Percentiles rank a stretch among this genome's conserved stretches.
These are phyloP conservation scores for Acanthosepion lycidas DNA, from an alignment of 2,888 invertebrate genomes.

Conservation along the genomic window DNA sequence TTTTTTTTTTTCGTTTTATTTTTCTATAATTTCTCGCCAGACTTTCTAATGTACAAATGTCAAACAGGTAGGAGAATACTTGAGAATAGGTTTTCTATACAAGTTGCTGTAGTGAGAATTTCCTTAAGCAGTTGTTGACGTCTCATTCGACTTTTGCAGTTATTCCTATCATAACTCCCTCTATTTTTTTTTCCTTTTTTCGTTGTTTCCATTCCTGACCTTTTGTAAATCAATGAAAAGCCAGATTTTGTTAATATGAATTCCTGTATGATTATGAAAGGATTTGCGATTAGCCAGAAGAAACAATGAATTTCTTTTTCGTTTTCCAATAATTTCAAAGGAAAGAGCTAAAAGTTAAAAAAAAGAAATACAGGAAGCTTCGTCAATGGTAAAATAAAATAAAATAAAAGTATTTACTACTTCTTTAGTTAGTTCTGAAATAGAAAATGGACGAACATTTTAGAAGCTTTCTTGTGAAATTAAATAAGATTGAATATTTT, in stretches of 20 bases:
- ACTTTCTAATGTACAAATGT: neutral
- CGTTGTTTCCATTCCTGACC: neutral
- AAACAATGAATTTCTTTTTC: neutral
- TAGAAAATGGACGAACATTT: too few species aligned
- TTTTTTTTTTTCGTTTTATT: neutral
- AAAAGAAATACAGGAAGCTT: neutral
- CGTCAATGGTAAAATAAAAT: neutral
- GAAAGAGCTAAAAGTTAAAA: neutral
- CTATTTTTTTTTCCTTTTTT: neutral
- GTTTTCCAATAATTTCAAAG: neutral
- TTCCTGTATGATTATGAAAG: neutral
- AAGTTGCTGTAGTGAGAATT: neutral
- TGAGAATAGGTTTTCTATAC: neutral
- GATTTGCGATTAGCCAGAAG: conserved; percentile 11
- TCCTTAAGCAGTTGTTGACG: neutral
- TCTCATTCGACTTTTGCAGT: neutral
- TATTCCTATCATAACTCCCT: neutral
- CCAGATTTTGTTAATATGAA: neutral
- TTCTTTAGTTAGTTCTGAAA: too few species aligned
- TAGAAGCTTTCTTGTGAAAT: too few species aligned
- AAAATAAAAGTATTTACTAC: neutral
- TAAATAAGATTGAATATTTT: too few species aligned
- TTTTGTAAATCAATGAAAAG: neutral
- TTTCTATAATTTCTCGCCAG: neutral
- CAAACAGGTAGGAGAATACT: neutral